phyloP scores from a whole-genome alignment of 2,797 vertebrate species.

The Bradypodion pumilum region DNA sequence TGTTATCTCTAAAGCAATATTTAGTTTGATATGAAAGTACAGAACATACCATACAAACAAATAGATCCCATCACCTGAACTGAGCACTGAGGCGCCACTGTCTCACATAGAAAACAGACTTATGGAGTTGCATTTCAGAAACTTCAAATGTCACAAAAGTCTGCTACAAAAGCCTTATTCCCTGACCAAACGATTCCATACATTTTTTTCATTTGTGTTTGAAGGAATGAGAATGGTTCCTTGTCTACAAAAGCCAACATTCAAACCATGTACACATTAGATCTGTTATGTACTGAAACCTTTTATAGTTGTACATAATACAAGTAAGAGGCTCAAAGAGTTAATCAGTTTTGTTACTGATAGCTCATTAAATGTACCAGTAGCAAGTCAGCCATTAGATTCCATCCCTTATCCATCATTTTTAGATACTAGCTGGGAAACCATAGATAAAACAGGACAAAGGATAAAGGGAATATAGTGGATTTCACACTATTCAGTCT shows the following conservation, averaged over 20 bases:
- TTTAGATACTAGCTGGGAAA: conserved; percentile 70
- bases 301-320: conserved; percentile 29
- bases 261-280: conserved; percentile 35
- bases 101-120: background rate
- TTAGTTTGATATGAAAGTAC: background rate
- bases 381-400: conserved; percentile 68
- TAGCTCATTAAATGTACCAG: conserved; percentile 69
- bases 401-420: conserved; percentile 66
- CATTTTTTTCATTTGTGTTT: background rate
- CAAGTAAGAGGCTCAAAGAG: conserved; percentile 1
- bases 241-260: background rate
- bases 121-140: background rate
- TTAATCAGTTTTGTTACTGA: conserved; percentile 53
- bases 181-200: background rate
- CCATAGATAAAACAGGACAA: conserved; percentile 69
- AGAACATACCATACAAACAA: background rate
- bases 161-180: background rate
- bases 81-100: background rate
- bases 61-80: background rate
- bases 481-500: conserved; percentile 65
- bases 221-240: background rate
- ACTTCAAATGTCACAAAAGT: background rate
- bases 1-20: background rate
- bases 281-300: background rate
- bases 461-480: conserved; percentile 67